Conservation (phyloP, 1,140 invertebrate genomes). For the Mizuhopecten yessoensis region DNA sequence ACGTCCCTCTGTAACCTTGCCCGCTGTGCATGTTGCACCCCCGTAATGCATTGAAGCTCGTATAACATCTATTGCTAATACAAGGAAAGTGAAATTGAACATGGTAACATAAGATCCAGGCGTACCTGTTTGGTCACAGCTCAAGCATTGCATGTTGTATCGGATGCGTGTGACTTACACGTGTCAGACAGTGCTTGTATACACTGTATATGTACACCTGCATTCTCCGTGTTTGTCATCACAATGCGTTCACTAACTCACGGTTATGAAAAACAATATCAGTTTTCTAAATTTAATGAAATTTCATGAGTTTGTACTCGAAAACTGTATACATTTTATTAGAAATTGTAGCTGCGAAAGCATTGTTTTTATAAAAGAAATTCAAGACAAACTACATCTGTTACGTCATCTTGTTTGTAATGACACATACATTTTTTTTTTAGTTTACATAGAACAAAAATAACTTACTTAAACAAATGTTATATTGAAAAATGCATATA, state of each 20-base stretch:
- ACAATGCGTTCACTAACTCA: neutral
- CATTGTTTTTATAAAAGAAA: neutral
- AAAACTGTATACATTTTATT: neutral
- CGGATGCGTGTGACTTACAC: neutral
- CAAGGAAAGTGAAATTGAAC: neutral
- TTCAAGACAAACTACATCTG: neutral
- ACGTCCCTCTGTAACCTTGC: neutral
- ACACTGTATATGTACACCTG: neutral
- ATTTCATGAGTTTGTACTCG: neutral
- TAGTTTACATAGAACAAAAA: too few relatives aligned
- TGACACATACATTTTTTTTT: too few relatives aligned
- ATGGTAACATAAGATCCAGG: neutral
- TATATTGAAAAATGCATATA: too few relatives aligned
- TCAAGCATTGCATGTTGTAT: neutral
- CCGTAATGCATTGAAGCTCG: neutral
- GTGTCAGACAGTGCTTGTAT: slow-evolving; percentile 10
- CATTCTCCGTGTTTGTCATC: neutral
- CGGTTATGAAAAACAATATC: neutral
- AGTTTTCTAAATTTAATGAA: slow-evolving; percentile 20
- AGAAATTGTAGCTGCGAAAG: neutral
- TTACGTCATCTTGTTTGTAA: neutral
- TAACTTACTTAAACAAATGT: too few relatives aligned
- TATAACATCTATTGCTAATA: slow-evolving; percentile 20
- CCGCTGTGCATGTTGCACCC: neutral
- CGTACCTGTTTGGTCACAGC: slow-evolving; percentile 6